Conservation (phyloP, 2,797 vertebrate species). For the Gambusia yucatana region DNA sequence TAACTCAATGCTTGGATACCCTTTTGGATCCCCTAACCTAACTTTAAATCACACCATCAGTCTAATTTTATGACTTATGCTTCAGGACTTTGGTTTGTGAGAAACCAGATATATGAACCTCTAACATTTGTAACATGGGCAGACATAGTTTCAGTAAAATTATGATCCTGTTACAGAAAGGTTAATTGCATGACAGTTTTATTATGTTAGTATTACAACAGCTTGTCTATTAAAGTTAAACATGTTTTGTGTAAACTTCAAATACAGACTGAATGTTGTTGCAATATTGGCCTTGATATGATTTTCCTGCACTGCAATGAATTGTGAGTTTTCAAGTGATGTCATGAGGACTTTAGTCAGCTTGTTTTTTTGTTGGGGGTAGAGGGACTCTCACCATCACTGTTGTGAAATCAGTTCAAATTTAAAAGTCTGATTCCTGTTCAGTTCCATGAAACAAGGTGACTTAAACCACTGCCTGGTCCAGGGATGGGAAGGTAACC, state of each 20-base stretch:
- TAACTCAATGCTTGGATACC: neutral
- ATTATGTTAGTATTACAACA: neutral
- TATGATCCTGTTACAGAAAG: slow-evolving; percentile 56
- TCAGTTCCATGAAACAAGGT: neutral
- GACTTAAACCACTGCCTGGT: neutral
- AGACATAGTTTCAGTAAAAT: slow-evolving; percentile 27
- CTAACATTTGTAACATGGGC: neutral
- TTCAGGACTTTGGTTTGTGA: neutral
- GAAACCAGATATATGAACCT: neutral
- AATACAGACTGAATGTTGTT: neutral
- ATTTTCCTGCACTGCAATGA: neutral
- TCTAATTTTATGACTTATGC: slow-evolving; percentile 1
- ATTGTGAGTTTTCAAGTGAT: neutral
- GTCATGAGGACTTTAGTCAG: neutral
- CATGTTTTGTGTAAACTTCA: neutral
- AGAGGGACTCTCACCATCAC: neutral
- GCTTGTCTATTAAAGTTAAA: neutral
- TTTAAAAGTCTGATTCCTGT: neutral
- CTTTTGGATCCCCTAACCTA: neutral
- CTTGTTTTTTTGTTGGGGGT: no score
- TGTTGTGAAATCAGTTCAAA: neutral
- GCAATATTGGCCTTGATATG: neutral
- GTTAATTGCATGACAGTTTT: slow-evolving; percentile 41
- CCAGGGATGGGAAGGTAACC: no score
- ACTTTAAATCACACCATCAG: slow-evolving; percentile 4